phyloP scores from a whole-genome alignment of 2,888 invertebrate species.

The Cataglyphis cursor region DNA sequence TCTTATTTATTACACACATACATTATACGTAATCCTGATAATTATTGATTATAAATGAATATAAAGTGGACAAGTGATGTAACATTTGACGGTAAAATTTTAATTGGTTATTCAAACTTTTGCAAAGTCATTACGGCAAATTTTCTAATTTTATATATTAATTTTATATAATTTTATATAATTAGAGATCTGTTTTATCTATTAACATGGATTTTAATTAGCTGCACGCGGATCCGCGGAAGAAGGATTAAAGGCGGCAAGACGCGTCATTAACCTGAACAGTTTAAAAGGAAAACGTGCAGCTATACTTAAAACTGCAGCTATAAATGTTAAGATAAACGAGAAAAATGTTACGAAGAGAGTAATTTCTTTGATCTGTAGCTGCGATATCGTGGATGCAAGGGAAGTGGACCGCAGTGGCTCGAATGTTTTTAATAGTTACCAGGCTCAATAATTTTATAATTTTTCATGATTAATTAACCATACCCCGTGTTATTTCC shows the following conservation, averaged over 20 bases:
- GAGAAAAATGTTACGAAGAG: constrained; percentile 37
- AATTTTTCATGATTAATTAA: constrained; percentile 62
- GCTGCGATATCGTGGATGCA: constrained; percentile 30
- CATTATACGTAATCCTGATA: background rate
- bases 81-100: background rate
- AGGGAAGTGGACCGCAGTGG: constrained; percentile 39
- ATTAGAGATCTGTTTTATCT: background rate
- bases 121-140: background rate
- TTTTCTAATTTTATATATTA: background rate
- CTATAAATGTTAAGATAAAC: constrained; percentile 22
- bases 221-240: background rate
- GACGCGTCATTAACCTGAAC: constrained; percentile 40
- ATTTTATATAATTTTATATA: background rate
- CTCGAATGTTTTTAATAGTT: constrained; percentile 42
- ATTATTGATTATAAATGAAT: background rate
- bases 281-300: constrained; percentile 44
- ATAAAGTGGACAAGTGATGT: background rate
- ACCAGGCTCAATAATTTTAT: constrained; percentile 61
- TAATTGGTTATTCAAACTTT: background rate
- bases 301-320: constrained; percentile 24
- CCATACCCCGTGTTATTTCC: constrained; percentile 32
- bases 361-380: constrained; percentile 39
- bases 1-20: background rate
- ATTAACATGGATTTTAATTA: constrained; percentile 30
- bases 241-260: constrained; percentile 29